Evolutionary conservation across 2,797 vertebrate genomes (phyloP), one percentile per base, ranked within the genome.

Genomic region (Lutjanus argentimaculatus): DNA sequence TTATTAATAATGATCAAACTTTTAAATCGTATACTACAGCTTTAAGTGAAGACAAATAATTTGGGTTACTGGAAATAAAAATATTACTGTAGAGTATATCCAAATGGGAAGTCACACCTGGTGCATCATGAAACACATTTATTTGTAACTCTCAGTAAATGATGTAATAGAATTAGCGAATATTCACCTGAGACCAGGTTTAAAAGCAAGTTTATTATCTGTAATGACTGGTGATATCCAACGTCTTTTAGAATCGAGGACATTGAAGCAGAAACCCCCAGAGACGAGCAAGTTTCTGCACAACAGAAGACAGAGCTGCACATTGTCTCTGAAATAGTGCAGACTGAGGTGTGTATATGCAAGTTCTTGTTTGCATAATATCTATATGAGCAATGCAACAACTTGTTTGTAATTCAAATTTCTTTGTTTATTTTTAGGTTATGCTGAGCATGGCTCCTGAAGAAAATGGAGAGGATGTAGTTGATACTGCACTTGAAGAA

Each of bases 171-270:
- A 36, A 36, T 36, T 36, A 36, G 2, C 30, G 4, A 36, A 4
- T 25, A 25, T 36, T 36, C 30, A 2, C 30, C 30, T 36, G 30
- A 36, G 30, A 36, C 5, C 30, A 36, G 0, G 30, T 36, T 36
- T 36, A 36, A 36, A 36, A 36, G 2, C 30, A 36, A 48, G 46
- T 48, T 48, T 13, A 48, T 48, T 48, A 16, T 13, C 13, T 15
- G 14, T 48, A 13, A 16, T 48, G 8, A 53, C 22, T 56, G 40
- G 6, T 45, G 12, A n/a, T 80, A 2, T 83, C 12, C 51, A 19
- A 56, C 8, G 22, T 58, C 61, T 66, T 67, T 68, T 67, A 95
- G 93, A 87, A 85, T 92, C 17, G 85, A 95, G 68, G 90, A 88
- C 45, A 88, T 86, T 75, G 79, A 84, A 70, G 80, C 85, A 62